Percentiles rank a stretch among this genome's conserved stretches.
Conservation (phyloP, 2,113 vertebrate species). For the Clarias batrachus region DNA sequence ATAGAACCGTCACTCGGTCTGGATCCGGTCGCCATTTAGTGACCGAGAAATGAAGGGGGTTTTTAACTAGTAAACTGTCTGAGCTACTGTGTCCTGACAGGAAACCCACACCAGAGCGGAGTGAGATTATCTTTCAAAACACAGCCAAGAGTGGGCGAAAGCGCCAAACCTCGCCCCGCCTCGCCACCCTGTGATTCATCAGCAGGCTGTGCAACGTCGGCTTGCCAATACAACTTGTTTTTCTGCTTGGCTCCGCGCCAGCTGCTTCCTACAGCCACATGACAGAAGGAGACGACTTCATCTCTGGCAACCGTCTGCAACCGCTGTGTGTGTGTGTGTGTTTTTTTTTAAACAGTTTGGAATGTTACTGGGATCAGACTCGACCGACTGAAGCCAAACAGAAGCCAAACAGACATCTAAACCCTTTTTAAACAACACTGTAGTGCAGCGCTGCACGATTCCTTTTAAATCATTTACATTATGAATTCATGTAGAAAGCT, state of each 20-base stretch:
- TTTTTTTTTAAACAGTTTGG: neutral
- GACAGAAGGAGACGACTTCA: constrained; percentile 17
- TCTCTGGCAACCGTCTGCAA: neutral
- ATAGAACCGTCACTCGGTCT: too few species aligned
- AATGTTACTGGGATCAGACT: neutral
- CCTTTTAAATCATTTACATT: neutral
- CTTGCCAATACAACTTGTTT: constrained; percentile 19
- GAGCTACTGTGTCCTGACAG: constrained; percentile 20
- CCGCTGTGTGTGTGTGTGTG: neutral
- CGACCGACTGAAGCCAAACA: neutral
- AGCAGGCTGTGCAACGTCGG: constrained; percentile 19
- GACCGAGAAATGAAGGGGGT: too few species aligned
- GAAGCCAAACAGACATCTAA: neutral
- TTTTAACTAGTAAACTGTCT: neutral
- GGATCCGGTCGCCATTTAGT: too few species aligned
- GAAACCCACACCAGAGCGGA: constrained; percentile 21
- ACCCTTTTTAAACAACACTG: neutral
- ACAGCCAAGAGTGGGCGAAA: constrained; percentile 17
- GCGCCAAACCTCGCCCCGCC: constrained; percentile 42
- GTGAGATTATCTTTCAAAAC: constrained; percentile 23
- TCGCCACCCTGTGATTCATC: constrained; percentile 45
- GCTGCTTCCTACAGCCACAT: constrained; percentile 28
- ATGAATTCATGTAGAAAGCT: neutral
- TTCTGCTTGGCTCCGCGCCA: constrained; percentile 16
- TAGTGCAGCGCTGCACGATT: neutral